Percentiles rank a stretch among this genome's conserved stretches.
Conservation (phyloP, 1,140 invertebrate species). For the Teleopsis dalmanni region DNA sequence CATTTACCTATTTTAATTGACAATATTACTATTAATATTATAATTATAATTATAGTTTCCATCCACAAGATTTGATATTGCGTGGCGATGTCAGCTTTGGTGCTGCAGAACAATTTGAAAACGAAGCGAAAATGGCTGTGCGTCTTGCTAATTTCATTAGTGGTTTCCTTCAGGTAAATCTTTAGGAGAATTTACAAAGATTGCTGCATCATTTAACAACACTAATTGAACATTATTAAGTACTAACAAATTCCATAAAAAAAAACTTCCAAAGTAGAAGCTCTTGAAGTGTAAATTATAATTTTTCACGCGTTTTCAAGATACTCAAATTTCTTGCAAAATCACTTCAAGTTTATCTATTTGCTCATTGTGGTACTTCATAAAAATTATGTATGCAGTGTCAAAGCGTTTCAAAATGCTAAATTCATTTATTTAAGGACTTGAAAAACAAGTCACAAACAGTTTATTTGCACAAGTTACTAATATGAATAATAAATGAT, state of each 20-base stretch:
- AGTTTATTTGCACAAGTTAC: constrained; percentile 31
- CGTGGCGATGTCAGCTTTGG: constrained; percentile 80
- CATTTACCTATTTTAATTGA: neutral
- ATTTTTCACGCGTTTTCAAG: constrained; percentile 44
- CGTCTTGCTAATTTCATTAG: constrained; percentile 92
- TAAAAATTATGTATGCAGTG: constrained; percentile 43
- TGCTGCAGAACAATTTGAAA: constrained; percentile 81
- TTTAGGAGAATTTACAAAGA: neutral
- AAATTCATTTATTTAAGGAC: constrained; percentile 41
- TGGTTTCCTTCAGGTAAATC: constrained; percentile 74
- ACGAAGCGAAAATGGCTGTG: constrained; percentile 91
- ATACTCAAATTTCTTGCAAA: constrained; percentile 41
- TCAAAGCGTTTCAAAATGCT: constrained; percentile 43
- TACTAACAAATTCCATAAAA: constrained; percentile 3
- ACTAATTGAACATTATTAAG: neutral
- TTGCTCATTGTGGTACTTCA: constrained; percentile 9
- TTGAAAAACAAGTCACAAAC: constrained; percentile 37
- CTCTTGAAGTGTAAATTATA: constrained; percentile 44
- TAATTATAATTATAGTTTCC: constrained; percentile 50
- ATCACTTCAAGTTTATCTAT: constrained; percentile 23
- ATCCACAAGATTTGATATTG: constrained; percentile 63
- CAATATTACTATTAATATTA: neutral
- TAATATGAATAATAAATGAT: constrained; percentile 14
- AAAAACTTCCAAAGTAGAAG: too few relatives aligned
- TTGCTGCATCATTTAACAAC: neutral